Percentiles rank a stretch among this genome's conserved stretches.
Evolutionary conservation across 2,888 invertebrate genomes (phyloP).

Genomic region (Mesoligia furuncula): DNA sequence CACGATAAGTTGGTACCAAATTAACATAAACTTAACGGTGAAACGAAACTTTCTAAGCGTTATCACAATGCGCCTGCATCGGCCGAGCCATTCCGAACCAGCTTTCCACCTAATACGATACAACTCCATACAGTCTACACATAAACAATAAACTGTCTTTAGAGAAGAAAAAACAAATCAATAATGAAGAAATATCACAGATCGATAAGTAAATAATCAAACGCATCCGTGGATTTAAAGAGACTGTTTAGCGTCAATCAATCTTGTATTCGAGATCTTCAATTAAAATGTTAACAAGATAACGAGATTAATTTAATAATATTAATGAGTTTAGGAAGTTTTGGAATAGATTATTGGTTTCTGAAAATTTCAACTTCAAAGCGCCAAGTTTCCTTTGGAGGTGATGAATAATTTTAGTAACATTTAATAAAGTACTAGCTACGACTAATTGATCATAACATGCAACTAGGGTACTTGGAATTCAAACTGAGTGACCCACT

Average conservation of each 20-base stretch:
- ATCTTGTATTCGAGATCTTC: conserved; percentile 25
- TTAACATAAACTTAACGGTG: conserved; percentile 80
- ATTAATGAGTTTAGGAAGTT: conserved; percentile 39
- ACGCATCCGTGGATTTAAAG: conserved; percentile 28
- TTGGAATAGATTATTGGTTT: conserved; percentile 9
- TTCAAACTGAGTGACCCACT: conserved; percentile 22
- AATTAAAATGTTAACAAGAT: conserved; percentile 49
- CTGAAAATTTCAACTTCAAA: conserved; percentile 16
- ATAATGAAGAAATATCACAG: conserved; percentile 25
- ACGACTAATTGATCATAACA: conserved; percentile 28
- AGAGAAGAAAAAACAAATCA: conserved; percentile 28
- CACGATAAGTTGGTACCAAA: conserved; percentile 70
- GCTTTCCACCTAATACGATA: conserved; percentile 56
- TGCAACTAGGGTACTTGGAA: conserved; percentile 26
- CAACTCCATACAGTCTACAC: conserved; percentile 20
- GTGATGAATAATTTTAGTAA: conserved; percentile 15
- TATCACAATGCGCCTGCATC: conserved; percentile 65
- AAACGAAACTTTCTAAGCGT: conserved; percentile 84
- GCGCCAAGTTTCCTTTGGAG: not conserved
- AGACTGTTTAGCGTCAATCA: conserved; percentile 41
- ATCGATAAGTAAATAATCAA: conserved; percentile 34
- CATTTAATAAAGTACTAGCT: conserved; percentile 25
- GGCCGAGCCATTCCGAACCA: conserved; percentile 44
- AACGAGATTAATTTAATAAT: conserved; percentile 30
- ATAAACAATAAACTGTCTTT: conserved; percentile 21